These are phyloP conservation scores for Nothoprocta pentlandii DNA, from an alignment of 2,113 vertebrate species.

Conservation along the genomic window DNA sequence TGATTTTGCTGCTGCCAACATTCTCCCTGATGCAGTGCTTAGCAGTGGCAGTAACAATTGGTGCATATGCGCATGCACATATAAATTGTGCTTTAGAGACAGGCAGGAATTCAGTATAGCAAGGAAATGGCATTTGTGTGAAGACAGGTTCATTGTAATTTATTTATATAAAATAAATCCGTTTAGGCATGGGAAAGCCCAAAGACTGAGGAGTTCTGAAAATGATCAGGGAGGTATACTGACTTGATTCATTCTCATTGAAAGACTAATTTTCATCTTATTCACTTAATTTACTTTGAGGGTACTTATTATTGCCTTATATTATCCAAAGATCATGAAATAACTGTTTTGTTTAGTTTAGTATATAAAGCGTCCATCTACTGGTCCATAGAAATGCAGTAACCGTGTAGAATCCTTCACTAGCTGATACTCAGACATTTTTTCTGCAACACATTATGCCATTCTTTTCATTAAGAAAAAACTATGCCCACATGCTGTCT, in stretches of 20 bases:
- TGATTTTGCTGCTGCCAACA: slow-evolving; percentile 30
- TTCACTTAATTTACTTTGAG: neutral
- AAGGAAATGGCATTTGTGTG: neutral
- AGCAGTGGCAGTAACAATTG: slow-evolving; percentile 20
- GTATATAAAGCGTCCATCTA: neutral
- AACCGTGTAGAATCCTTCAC: neutral
- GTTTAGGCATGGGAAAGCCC: neutral
- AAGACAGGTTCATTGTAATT: neutral
- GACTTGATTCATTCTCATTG: neutral
- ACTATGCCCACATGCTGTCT: neutral
- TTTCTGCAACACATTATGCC: neutral
- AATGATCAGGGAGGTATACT: neutral
- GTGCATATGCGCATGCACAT: fast-evolving
- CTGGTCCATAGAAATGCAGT: neutral
- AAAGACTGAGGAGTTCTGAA: neutral
- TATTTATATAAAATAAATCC: neutral
- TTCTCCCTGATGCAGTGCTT: slow-evolving; percentile 4
- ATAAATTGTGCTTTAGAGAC: neutral
- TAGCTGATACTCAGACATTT: neutral
- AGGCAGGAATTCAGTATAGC: neutral
- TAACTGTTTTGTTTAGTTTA: neutral
- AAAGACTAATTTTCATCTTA: neutral
- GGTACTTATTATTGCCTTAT: neutral
- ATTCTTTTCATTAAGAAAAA: neutral
- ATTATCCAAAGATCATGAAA: neutral